A percentile compares a stretch with the other conserved stretches of the same genome.
Conservation (phyloP, 2,888 invertebrate genomes). For the Biston betularia region DNA sequence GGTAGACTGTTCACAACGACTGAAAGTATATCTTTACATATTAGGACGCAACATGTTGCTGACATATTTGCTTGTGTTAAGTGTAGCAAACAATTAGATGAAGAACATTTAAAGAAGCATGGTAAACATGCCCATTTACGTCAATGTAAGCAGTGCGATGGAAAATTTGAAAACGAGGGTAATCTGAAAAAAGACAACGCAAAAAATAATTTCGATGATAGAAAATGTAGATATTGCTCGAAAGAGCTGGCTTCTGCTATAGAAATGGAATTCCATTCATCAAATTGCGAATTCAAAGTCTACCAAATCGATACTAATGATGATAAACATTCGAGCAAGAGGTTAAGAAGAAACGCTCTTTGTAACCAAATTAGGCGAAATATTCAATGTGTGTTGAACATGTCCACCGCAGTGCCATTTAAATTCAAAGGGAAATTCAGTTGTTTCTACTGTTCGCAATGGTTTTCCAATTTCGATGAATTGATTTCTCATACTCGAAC, state of each 20-base stretch:
- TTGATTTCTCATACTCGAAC: conserved; percentile 64
- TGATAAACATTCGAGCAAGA: conserved; percentile 44
- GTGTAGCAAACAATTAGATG: conserved; percentile 61
- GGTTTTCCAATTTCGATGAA: conserved; percentile 72
- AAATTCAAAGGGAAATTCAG: conserved; percentile 73
- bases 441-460: conserved; percentile 76
- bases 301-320: conserved; percentile 47
- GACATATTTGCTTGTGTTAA: conserved; percentile 69
- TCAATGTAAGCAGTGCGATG: conserved; percentile 66
- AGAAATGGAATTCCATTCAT: conserved; percentile 67
- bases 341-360: conserved; percentile 7
- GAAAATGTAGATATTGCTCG: conserved; percentile 69
- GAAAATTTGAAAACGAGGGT: conserved; percentile 59
- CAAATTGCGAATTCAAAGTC: conserved; percentile 65
- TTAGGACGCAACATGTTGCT: conserved; percentile 61
- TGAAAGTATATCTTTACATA: conserved; percentile 64
- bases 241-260: conserved; percentile 66
- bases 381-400: conserved; percentile 73
- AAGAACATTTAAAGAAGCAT: conserved; percentile 49
- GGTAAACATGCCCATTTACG: conserved; percentile 64
- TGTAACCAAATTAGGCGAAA: conserved; percentile 64
- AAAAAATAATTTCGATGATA: conserved; percentile 64
- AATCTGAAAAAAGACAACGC: conserved; percentile 65
- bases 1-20: conserved; percentile 68
- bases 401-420: conserved; percentile 77